Conservation (phyloP, 2,888 invertebrate species). For the Clepsis dumicolana region DNA sequence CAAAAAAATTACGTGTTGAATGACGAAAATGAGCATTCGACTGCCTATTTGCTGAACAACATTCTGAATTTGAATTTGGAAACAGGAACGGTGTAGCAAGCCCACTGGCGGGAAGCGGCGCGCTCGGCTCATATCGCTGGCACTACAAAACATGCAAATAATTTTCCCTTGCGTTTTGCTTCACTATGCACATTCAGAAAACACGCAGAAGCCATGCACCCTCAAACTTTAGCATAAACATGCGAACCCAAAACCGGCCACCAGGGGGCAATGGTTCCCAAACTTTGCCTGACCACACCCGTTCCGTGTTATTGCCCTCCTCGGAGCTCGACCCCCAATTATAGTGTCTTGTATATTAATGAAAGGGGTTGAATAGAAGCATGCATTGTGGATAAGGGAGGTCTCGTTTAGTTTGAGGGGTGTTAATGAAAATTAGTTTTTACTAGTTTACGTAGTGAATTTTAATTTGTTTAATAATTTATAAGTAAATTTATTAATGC, state of each 20-base stretch:
- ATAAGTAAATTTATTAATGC: no score
- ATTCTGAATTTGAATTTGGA: no score
- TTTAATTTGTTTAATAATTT: no score
- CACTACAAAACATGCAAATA: no score
- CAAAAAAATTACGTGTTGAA: no score
- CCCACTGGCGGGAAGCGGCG: no score
- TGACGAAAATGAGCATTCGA: no score
- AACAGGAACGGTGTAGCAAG: no score
- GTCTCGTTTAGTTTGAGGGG: conserved; percentile 2
- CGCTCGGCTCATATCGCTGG: no score
- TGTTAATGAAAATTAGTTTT: background rate
- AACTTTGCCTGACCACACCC: conserved; percentile 47
- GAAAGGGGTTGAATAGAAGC: conserved; percentile 6
- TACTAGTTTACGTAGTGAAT: no score
- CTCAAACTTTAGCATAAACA: conserved; percentile 1
- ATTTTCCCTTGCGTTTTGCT: background rate
- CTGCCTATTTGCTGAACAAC: no score
- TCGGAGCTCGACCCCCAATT: conserved; percentile 8
- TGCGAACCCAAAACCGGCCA: conserved; percentile 7
- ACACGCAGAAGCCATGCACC: background rate
- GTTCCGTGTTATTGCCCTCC: conserved; percentile 47
- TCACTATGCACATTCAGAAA: background rate
- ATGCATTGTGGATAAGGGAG: background rate
- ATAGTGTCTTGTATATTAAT: conserved; percentile 24
- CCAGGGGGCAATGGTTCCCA: conserved; percentile 8